phyloP scores from a whole-genome alignment of 37 sponge, comb jelly and placozoan genomes.

The Hexactinellida sp. region DNA sequence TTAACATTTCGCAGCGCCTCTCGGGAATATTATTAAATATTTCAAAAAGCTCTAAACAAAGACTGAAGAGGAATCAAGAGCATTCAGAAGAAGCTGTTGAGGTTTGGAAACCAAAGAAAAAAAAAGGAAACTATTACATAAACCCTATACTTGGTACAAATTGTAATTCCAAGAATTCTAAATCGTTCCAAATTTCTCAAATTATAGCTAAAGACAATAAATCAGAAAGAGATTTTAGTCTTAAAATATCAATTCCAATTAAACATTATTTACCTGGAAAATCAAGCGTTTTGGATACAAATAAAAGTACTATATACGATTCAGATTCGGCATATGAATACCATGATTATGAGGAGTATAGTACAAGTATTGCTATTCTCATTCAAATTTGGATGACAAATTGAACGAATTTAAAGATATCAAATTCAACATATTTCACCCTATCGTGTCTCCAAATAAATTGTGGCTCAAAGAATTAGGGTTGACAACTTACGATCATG shows the following conservation, averaged over 20 bases:
- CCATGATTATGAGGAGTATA: background rate
- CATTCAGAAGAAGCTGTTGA: background rate
- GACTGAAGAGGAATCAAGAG: background rate
- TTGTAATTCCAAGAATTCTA: background rate
- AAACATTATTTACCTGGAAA: background rate
- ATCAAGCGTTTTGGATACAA: background rate
- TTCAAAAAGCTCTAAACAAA: background rate
- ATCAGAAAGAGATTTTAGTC: background rate
- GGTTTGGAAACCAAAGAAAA: background rate
- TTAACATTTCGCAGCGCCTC: background rate
- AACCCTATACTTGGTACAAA: background rate
- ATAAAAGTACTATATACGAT: background rate
- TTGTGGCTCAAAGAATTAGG: constrained; percentile 4
- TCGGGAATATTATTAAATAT: background rate
- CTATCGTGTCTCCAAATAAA: background rate
- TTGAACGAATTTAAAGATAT: background rate
- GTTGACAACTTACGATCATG: background rate
- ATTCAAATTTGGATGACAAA: background rate
- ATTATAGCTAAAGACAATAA: background rate
- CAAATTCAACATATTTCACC: no score
- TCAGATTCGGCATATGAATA: background rate
- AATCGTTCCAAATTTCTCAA: background rate
- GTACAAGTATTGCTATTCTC: background rate
- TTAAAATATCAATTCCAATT: background rate
- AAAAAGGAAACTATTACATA: background rate